Conservation (phyloP, 2,888 invertebrate species). For the Phortica okadai region DNA sequence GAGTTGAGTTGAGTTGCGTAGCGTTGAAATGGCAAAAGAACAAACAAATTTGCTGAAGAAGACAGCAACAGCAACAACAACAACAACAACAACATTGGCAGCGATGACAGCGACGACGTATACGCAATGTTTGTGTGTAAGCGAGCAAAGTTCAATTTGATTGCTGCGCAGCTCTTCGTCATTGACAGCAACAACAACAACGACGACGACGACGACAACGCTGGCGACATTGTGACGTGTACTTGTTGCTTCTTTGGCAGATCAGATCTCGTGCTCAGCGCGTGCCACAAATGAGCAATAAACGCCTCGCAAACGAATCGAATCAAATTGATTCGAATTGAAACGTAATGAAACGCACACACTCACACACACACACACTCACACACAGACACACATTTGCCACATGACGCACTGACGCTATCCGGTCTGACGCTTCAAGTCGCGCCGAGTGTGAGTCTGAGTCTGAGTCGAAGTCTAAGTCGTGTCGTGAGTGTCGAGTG, state of each 20-base stretch:
- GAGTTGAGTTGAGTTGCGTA: not conserved
- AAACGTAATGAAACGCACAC: not conserved
- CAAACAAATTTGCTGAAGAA: not conserved
- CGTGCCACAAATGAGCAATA: not conserved
- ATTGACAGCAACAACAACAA: not conserved
- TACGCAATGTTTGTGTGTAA: conserved; percentile 7
- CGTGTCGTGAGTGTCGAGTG: not conserved
- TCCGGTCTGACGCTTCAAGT: not conserved
- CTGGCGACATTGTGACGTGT: too few species aligned
- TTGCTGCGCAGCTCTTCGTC: too few species aligned
- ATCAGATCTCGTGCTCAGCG: conserved; percentile 20
- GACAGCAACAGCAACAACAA: not conserved
- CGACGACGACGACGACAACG: not conserved
- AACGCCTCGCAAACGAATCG: not conserved
- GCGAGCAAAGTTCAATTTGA: too few species aligned
- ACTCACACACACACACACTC: not conserved
- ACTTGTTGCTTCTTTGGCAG: not conserved
- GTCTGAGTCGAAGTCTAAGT: not conserved
- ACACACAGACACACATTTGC: not conserved
- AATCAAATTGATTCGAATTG: not conserved
- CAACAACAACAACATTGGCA: not conserved
- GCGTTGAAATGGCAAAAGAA: not conserved
- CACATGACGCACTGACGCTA: not conserved
- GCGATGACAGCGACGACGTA: not conserved
- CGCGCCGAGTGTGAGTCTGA: not conserved